phyloP scores from a whole-genome alignment of 2,888 invertebrate species.

The Athalia rosae region DNA sequence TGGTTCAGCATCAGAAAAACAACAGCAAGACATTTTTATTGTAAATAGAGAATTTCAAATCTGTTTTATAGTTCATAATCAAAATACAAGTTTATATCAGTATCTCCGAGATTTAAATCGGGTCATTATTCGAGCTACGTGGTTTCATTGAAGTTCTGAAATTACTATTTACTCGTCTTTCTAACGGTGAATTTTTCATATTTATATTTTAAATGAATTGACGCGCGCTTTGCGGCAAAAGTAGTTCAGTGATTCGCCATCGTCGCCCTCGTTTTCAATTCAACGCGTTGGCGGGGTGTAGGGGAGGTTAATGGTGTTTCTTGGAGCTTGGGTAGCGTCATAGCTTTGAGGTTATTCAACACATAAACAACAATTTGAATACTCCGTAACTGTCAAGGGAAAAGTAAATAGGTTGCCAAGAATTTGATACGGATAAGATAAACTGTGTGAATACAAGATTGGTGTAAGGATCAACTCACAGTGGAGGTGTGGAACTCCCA shows the following conservation, averaged over 20 bases:
- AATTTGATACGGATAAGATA: neutral
- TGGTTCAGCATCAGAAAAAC: conserved; percentile 12
- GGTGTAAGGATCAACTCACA: neutral
- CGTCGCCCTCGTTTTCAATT: neutral
- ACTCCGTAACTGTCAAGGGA: conserved; percentile 25
- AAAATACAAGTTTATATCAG: neutral
- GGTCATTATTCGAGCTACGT: neutral
- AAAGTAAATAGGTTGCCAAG: neutral
- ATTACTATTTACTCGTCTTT: too few species aligned
- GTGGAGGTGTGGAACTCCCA: neutral
- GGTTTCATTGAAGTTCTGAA: too few species aligned
- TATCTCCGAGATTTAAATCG: neutral
- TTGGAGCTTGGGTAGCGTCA: conserved; percentile 7
- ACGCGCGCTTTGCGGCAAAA: neutral
- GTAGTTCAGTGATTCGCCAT: neutral
- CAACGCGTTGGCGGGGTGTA: neutral
- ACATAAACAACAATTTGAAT: conserved; percentile 48
- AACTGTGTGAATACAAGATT: neutral
- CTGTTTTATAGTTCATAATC: too few species aligned
- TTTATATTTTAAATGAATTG: too few species aligned
- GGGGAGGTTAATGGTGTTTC: neutral
- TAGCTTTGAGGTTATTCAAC: conserved; percentile 43
- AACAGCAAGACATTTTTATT: conserved; percentile 35
- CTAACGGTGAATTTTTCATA: neutral
- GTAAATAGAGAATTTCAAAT: neutral